Percentiles rank a stretch among this genome's conserved stretches.
Conservation (phyloP, 2,888 invertebrate genomes). For the Saturnia japonica region DNA sequence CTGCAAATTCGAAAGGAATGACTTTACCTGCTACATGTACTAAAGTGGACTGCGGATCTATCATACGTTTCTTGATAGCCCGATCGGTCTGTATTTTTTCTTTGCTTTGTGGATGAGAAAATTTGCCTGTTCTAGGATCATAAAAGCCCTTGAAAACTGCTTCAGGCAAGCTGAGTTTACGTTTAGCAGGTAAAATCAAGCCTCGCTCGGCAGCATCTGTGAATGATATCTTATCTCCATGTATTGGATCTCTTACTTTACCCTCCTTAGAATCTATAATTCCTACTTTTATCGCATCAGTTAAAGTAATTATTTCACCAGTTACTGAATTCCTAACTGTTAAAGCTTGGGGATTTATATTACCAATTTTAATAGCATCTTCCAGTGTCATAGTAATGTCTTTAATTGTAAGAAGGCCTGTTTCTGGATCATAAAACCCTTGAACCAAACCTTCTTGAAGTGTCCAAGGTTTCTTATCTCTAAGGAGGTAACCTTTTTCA, state of each 20-base stretch:
- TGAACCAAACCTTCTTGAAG: slow-evolving; percentile 92
- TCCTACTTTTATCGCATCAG: slow-evolving; percentile 89
- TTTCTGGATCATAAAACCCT: slow-evolving; percentile 88
- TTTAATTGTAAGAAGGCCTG: slow-evolving; percentile 87
- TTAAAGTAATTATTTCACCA: slow-evolving; percentile 89
- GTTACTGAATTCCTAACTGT: slow-evolving; percentile 91
- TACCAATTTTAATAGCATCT: slow-evolving; percentile 87
- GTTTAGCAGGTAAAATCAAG: slow-evolving; percentile 90
- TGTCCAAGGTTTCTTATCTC: slow-evolving; percentile 90
- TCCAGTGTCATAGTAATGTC: slow-evolving; percentile 86
- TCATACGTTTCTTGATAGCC: slow-evolving; percentile 91
- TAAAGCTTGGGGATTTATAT: slow-evolving; percentile 89
- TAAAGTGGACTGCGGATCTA: slow-evolving; percentile 92
- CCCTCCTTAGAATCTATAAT: slow-evolving; percentile 91
- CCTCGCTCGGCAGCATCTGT: slow-evolving; percentile 93
- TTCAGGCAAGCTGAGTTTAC: slow-evolving; percentile 91
- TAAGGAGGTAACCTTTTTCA: slow-evolving; percentile 90
- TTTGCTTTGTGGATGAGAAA: slow-evolving; percentile 89
- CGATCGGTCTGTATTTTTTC: slow-evolving; percentile 90
- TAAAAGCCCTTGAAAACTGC: slow-evolving; percentile 96
- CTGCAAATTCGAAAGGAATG: slow-evolving; percentile 91
- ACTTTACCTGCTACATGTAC: slow-evolving; percentile 91
- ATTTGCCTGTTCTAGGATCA: slow-evolving; percentile 91
- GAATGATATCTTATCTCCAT: slow-evolving; percentile 88
- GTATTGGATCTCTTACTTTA: slow-evolving; percentile 88